These are phyloP conservation scores for Danio aesculapii DNA, from an alignment of 2,797 vertebrate genomes.

Conservation along the genomic window DNA sequence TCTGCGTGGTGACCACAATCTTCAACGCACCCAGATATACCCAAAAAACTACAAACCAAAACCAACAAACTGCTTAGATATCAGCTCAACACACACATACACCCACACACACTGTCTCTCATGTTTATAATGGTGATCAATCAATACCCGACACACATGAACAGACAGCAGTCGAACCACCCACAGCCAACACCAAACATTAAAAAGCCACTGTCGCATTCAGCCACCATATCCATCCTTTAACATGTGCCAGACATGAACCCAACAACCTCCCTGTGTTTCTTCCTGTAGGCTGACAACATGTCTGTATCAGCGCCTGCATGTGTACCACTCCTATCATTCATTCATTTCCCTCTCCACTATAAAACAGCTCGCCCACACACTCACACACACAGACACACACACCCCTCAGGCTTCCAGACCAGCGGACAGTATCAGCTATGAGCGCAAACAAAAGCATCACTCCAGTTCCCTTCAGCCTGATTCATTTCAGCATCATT, in stretches of 20 bases:
- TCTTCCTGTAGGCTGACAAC: slow-evolving; percentile 25
- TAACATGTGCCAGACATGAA: slow-evolving; percentile 18
- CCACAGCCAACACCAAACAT: neutral
- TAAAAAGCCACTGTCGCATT: slow-evolving; percentile 4
- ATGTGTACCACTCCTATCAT: neutral
- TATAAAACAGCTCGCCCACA: slow-evolving; percentile 52
- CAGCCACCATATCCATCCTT: neutral
- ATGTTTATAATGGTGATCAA: neutral
- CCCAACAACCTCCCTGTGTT: slow-evolving; percentile 61
- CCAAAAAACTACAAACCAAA: neutral
- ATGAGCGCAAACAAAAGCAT: slow-evolving; percentile 50
- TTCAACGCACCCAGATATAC: neutral
- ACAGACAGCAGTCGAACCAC: neutral
- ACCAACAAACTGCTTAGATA: slow-evolving; percentile 11
- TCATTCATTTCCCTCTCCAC: slow-evolving; percentile 40
- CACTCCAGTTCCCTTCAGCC: slow-evolving; percentile 34
- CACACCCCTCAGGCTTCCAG: slow-evolving; percentile 7
- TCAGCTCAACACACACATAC: neutral
- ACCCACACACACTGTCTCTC: neutral
- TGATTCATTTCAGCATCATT: slow-evolving; percentile 43
- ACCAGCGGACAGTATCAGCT: slow-evolving; percentile 42
- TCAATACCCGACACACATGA: slow-evolving; percentile 27
- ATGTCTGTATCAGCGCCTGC: slow-evolving; percentile 21
- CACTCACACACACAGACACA: slow-evolving; percentile 7
- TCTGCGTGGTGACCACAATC: neutral